Evolutionary conservation across 2,113 vertebrate species (phyloP).

Genomic region (Bos taurus): ARS-UCD2.0 NC_037329.1:75804501-75805000

Average conservation of each 20-base stretch:
- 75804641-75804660: too few species aligned
- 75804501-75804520: neutral
- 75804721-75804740: accelerated
- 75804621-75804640: neutral
- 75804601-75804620: neutral
- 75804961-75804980: neutral
- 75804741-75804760: neutral
- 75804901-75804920: too few species aligned
- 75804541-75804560: neutral
- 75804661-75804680: neutral
- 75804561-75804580: neutral
- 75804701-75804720: neutral
- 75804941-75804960: neutral
- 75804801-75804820: neutral
- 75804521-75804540: accelerated
- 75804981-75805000: too few species aligned
- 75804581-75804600: neutral
- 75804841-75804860: too few species aligned
- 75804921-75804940: too few species aligned
- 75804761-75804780: accelerated
- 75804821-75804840: neutral
- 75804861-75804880: neutral
- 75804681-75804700: accelerated
- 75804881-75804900: neutral
- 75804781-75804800: neutral